Base-by-base conservation (phyloP, 2,888 invertebrate species). In the Zeuzera pyrina region DNA sequence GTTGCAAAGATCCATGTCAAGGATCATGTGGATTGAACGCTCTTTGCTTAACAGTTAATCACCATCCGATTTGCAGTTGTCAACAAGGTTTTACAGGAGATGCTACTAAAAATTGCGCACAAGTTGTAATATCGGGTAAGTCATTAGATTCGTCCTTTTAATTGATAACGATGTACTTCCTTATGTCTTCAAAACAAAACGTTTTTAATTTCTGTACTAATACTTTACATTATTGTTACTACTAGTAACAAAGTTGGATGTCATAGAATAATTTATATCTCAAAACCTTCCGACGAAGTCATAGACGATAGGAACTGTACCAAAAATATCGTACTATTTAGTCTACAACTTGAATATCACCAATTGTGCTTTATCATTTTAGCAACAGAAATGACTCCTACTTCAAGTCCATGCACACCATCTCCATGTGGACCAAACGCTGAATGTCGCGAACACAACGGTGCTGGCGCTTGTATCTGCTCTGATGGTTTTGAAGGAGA, bases 371-470 rank as follows among this genome's bases (percentile, higher is more conserved):
- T n/a, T n/a, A n/a, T n/a, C 11, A n/a, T 57, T 55, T 38, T 57
- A 88, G 88, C 87, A 12, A 86, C 89, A 6, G 87, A 89, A 65
- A 83, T 85, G 50, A 84, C 88, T 34, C 87, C 88, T 27, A 85
- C 86, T 25, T 63, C 88, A n/a, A 89, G 92, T 43, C 93, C 94
- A 3, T 94, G 94, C 54, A 85, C 85, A 33, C 93, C 93, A 30
- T 91, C 92, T 34, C 94, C 94, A 2, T 95, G 95, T 57, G 95
- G 95, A 22, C 91, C 90, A 3, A 92, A 93, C 51, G 92, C 94
- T 2, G 91, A 93, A 67, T 94, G 92, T 50, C 87, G 92, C 4
- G 93, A 93, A 67, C 85, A 88, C 42, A 92, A 93, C 50, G 91
- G 91, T 7, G 92, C 94, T 0, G 93, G 92, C n/a, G 93, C 94